phyloP scores from a whole-genome alignment of 2,797 vertebrate genomes.

The Scomberomorus guttatus region DNA sequence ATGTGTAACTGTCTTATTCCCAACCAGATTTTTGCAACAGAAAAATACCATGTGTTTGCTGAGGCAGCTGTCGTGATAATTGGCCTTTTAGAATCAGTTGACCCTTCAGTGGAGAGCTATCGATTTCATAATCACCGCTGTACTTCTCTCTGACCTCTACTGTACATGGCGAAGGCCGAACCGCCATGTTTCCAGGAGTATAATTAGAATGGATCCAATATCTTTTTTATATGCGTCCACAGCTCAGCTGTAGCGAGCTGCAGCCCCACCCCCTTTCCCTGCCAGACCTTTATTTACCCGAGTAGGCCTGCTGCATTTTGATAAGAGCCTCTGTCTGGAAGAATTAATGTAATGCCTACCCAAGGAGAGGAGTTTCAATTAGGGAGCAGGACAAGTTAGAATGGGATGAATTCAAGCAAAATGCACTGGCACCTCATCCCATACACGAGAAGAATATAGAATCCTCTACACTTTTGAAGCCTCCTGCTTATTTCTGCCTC shows the following conservation, averaged over 20 bases:
- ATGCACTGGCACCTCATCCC: conserved; percentile 24
- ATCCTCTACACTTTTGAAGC: conserved; percentile 10
- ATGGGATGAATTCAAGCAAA: conserved; percentile 63
- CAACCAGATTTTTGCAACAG: neutral
- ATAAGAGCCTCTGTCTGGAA: conserved; percentile 85
- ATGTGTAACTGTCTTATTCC: neutral
- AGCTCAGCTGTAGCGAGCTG: conserved; percentile 57
- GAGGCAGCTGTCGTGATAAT: conserved; percentile 53
- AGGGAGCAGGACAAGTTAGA: conserved; percentile 56
- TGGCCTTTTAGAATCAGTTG: conserved; percentile 49
- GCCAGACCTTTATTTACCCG: conserved; percentile 82
- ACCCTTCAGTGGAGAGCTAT: conserved; percentile 50
- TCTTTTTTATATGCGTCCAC: conserved; percentile 61
- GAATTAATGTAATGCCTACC: conserved; percentile 84
- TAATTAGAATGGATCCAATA: conserved; percentile 69
- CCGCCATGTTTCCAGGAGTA: conserved; percentile 36
- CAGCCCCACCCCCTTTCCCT: conserved; percentile 77
- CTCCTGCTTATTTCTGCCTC: conserved; percentile 36
- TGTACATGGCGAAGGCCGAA: conserved; percentile 42
- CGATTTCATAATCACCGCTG: conserved; percentile 66
- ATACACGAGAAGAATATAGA: conserved; percentile 48
- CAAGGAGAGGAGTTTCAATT: conserved; percentile 82
- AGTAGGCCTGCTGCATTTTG: conserved; percentile 88
- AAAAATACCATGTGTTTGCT: conserved; percentile 31
- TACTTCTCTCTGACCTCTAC: conserved; percentile 60